Base-by-base conservation (phyloP, 2,113 vertebrate genomes). In the Sitta europaea region DNA sequence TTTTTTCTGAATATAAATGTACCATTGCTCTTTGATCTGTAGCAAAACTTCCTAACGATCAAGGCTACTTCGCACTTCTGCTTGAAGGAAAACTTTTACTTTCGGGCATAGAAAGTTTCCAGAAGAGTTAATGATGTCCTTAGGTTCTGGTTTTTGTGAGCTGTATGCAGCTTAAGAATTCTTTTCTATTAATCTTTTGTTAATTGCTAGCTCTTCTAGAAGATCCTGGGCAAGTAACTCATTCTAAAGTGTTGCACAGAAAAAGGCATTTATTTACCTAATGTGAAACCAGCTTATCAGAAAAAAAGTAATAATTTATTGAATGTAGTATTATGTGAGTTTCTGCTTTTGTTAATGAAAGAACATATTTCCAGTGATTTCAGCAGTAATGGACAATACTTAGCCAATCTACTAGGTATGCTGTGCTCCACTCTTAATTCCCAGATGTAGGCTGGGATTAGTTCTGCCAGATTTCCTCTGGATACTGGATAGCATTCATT, bases 21-120 rank as follows among this genome's bases (percentile, higher is more conserved):
- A 18, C 43, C 28, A n/a, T 94, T 94, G 59, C 38, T 92, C 85
- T 95, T 90, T 68, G 51, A 77, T 88, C 72, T 83, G 82, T 74
- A 71, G 47, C 51, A 93, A 61, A 65, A 88, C 67, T 92, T 83
- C 86, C 48, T 92, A 66, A 54, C 10, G 25, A 80, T 86, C 85
- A 77, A 88, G 94, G 35, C 71, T 92, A 48, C 59, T 90, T 94
- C 70, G 38, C 36, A 55, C 67, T 86, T 96, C 16, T 74, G 67
- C 92, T 84, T 53, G 65, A 79, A 86, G 82, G 92, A 80, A 63
- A 10, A 71, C 42, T 73, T 92, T 92, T 77, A 71, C 78, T 86
- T 87, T 58, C 62, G 48, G 66, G 36, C 55, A 63, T 86, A 82
- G 42, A n/a, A 70, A 62, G n/a, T 90, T 92, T 97, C 67, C 29